phyloP scores from a whole-genome alignment of 1,140 invertebrate genomes.

The Ceratitis capitata region DNA sequence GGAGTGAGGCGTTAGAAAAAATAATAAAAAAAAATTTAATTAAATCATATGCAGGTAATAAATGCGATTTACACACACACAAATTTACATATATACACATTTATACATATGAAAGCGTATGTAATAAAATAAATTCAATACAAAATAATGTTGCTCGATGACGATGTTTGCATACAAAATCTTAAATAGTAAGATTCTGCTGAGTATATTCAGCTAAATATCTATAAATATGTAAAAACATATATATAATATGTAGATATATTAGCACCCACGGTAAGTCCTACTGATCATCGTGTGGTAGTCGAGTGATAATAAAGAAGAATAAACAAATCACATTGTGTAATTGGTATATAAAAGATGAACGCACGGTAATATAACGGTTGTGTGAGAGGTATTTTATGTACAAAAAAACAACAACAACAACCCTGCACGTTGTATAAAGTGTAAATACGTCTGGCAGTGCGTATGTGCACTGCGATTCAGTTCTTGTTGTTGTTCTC shows the following conservation, averaged over 20 bases:
- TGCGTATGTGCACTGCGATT: neutral
- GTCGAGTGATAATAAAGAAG: neutral
- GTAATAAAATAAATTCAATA: neutral
- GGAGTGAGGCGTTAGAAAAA: neutral
- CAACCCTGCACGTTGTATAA: neutral
- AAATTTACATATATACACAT: neutral
- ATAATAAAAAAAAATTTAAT: neutral
- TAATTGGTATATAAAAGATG: neutral
- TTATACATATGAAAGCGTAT: neutral
- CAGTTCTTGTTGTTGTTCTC: no score
- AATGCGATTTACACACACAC: neutral
- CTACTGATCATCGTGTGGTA: neutral
- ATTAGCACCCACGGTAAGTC: neutral
- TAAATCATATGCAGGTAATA: neutral
- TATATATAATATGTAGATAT: neutral
- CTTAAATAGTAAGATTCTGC: no score
- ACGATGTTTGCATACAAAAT: neutral
- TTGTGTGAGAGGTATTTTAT: neutral
- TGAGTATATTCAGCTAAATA: no score
- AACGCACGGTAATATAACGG: neutral
- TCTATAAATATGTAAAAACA: neutral
- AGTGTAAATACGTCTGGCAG: neutral
- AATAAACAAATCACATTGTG: neutral
- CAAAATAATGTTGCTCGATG: neutral
- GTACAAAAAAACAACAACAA: neutral